These are phyloP conservation scores for Eidolon dupreanum DNA, from an alignment of 2,797 vertebrate species.

Conservation along the genomic window DNA sequence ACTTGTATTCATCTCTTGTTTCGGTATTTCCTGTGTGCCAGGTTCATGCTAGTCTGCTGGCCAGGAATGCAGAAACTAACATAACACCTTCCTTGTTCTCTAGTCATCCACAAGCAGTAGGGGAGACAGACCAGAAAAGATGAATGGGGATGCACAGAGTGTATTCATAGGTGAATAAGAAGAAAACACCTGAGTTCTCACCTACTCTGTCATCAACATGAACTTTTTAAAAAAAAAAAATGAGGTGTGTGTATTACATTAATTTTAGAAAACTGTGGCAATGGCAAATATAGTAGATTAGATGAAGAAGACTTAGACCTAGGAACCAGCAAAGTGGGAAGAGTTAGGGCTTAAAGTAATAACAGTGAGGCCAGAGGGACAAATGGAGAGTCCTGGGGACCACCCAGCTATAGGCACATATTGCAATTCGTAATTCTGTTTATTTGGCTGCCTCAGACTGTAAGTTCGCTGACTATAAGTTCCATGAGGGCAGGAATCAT, in stretches of 20 bases:
- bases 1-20: background rate
- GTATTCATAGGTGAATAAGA: background rate
- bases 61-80: background rate
- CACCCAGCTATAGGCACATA: background rate
- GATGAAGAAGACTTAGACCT: background rate
- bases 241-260: background rate
- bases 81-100: background rate
- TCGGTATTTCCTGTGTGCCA: background rate
- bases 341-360: background rate
- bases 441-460: background rate
- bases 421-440: background rate
- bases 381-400: background rate
- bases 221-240: background rate
- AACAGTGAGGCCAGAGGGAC: background rate
- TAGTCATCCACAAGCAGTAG: fast-evolving
- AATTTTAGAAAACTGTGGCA: background rate
- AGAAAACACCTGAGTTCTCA: background rate
- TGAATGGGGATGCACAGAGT: background rate
- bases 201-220: background rate
- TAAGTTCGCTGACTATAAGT: background rate
- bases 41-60: background rate
- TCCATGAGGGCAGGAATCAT: background rate
- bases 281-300: background rate
- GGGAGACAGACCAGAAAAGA: background rate
- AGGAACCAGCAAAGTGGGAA: background rate